Conservation (phyloP, 2,888 invertebrate species). For the Pterobdella sp. region DNA sequence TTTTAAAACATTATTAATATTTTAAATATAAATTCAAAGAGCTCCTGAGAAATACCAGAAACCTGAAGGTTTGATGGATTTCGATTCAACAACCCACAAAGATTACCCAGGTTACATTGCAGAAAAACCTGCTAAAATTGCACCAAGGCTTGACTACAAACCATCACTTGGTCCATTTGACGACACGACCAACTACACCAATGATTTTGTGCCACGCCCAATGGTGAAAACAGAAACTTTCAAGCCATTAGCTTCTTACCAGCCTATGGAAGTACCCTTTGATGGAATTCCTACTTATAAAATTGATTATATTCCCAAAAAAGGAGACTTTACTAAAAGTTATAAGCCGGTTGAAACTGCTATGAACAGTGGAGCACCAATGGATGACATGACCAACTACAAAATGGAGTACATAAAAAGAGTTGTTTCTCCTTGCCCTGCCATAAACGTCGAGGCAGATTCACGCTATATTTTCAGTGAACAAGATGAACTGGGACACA, state of each 20-base stretch:
- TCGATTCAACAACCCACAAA: constrained; percentile 45
- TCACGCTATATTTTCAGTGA: constrained; percentile 42
- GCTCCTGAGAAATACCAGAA: constrained; percentile 43
- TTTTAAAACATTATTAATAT: background rate
- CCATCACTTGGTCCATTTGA: constrained; percentile 36
- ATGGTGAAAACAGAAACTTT: constrained; percentile 38
- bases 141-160: constrained; percentile 40
- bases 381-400: constrained; percentile 49
- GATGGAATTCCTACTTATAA: constrained; percentile 48
- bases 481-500: constrained; percentile 45
- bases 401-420: constrained; percentile 46
- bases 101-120: constrained; percentile 39
- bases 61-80: constrained; percentile 47
- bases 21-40: constrained; percentile 35
- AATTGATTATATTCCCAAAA: constrained; percentile 45
- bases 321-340: constrained; percentile 26
- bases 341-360: constrained; percentile 44
- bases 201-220: constrained; percentile 41
- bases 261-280: constrained; percentile 47
- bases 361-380: constrained; percentile 43
- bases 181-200: constrained; percentile 40
- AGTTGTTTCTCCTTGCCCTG: constrained; percentile 44
- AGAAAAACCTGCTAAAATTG: constrained; percentile 32
- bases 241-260: constrained; percentile 42
- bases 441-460: constrained; percentile 41